Base-by-base conservation (phyloP, 1,140 invertebrate genomes). In the Calycopis cecrops region DNA sequence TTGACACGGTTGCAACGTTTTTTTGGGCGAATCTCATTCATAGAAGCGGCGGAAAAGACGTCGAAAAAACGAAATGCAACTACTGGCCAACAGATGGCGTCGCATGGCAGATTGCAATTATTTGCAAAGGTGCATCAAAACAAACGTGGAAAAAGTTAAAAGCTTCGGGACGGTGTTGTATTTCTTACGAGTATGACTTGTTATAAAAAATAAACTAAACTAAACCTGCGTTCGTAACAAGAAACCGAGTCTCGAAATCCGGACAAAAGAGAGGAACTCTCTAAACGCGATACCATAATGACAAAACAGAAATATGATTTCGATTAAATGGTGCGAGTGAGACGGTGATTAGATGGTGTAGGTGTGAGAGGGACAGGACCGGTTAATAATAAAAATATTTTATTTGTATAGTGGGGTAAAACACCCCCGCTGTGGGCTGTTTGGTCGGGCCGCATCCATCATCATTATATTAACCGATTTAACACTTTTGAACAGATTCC, bases 401-500 rank as follows among this genome's bases (percentile, higher is more conserved):
- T 87, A 87, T 87, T 84, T 84, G 79, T 84, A 84, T 79, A 85
- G 80, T 79, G 77, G 83, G 83, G 84, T 84, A 79, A 75, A 82
- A 87, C 84, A 87, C 84, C 84, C 84, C 84, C 84, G 84, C 84
- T 85, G 84, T 73, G 84, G 76, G 79, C 75, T 82, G 74, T 81
- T 83, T 79, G 80, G 79, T 76, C 67, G 79, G 79, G 70, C 75
- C 56, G 79, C 81, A 87, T 87, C 81, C 79, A 87, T 87, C 81
- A 86, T 86, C 81, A 85, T 87, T 87, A 85, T 84, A 87, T 83
- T 85, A 87, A 87, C 84, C 77, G 84, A 87, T 87, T 87, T 87
- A 87, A 87, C 84, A 87, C 84, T 87, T 87, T 85, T 82, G 79
- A 85, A 85, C 81, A 79, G 77, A 87, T 85, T 85, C 74, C 69